Evolutionary conservation across 2,113 vertebrate species (phyloP).

Genomic region (Laticauda laticaudata): DNA sequence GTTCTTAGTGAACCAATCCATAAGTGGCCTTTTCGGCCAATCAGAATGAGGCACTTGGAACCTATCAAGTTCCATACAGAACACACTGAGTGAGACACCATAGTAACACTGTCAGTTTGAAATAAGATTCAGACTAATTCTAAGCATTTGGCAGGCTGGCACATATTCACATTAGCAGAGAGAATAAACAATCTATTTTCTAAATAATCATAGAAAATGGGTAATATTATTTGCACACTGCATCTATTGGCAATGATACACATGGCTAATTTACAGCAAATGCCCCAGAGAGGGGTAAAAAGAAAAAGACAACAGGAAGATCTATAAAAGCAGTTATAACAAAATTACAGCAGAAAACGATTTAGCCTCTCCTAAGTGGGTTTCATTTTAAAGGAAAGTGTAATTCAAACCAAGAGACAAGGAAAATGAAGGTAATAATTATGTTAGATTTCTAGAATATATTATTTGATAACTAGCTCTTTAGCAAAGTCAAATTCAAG

Average conservation of each 20-base stretch:
- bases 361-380: constrained; percentile 33
- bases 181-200: constrained; percentile 27
- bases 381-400: constrained; percentile 57
- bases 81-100: constrained; percentile 40
- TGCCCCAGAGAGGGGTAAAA: constrained; percentile 30
- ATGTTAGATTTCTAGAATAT: constrained; percentile 51
- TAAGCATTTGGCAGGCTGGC: constrained; percentile 24
- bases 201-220: constrained; percentile 41
- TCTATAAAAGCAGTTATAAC: constrained; percentile 42
- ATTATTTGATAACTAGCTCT: constrained; percentile 41
- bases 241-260: constrained; percentile 30
- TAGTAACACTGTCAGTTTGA: constrained; percentile 44
- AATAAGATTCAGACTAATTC: constrained; percentile 35
- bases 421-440: constrained; percentile 60
- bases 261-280: constrained; percentile 2
- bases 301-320: constrained; percentile 27
- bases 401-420: constrained; percentile 54
- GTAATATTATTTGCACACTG: constrained; percentile 19
- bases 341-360: constrained; percentile 51
- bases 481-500: constrained; percentile 44
- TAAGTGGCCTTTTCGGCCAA: no score
- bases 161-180: constrained; percentile 11
- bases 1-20: no score
- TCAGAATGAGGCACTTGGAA: no score
- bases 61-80: no score